A percentile compares a stretch with the other conserved stretches of the same genome.
Conservation (phyloP, 2,888 invertebrate species). For the Polymixis lichenea region DNA sequence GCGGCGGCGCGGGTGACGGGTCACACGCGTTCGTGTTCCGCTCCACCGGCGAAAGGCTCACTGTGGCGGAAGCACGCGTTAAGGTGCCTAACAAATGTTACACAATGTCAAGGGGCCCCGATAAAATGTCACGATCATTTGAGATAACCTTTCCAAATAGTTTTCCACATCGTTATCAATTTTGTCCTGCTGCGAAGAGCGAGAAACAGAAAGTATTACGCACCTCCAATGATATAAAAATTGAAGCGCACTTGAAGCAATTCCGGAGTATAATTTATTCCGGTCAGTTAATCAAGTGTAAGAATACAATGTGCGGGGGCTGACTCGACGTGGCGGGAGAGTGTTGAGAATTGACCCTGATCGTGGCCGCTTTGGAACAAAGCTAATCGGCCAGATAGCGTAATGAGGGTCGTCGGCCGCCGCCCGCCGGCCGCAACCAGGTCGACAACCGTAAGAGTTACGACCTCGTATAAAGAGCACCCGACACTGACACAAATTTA, state of each 20-base stretch:
- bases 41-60: conserved; percentile 49
- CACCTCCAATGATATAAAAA: conserved; percentile 51
- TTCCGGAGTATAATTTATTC: conserved; percentile 58
- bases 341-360: conserved; percentile 68
- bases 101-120: conserved; percentile 32
- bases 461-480: conserved; percentile 48
- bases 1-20: conserved; percentile 8
- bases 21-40: conserved; percentile 38
- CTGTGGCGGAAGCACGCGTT: conserved; percentile 59
- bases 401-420: conserved; percentile 69
- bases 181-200: conserved; percentile 4
- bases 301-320: conserved; percentile 63
- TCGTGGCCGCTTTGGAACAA: conserved; percentile 60
- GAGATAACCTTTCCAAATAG: conserved; percentile 20
- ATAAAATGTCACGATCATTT: conserved; percentile 16
- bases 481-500: conserved; percentile 58
- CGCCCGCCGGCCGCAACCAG: conserved; percentile 51
- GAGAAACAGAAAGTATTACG: conserved; percentile 38
- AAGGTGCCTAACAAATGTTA: conserved; percentile 49
- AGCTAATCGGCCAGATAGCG: conserved; percentile 63
- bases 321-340: conserved; percentile 50
- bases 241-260: conserved; percentile 48
- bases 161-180: conserved; percentile 7
- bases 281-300: conserved; percentile 63
- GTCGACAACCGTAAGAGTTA: conserved; percentile 61